Evolutionary conservation across 2,888 invertebrate genomes (phyloP).

Genomic region (Dryococelus australis): DNA sequence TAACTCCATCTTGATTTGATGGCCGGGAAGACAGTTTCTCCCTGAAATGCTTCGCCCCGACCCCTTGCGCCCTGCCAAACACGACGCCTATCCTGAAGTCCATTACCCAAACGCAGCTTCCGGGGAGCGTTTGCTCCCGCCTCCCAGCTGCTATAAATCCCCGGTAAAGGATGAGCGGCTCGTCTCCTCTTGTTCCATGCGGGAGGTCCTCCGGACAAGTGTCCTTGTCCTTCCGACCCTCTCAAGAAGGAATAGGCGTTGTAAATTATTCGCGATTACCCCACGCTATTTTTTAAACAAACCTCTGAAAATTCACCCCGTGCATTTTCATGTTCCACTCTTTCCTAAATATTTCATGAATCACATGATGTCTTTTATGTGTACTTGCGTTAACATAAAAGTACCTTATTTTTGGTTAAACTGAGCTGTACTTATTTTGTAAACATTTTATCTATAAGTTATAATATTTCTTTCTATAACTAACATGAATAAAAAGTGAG

Average conservation of each 20-base stretch:
- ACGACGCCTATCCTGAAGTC: neutral
- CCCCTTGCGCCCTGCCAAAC: neutral
- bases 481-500: too few relatives aligned
- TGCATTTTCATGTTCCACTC: too few relatives aligned
- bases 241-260: neutral
- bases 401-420: too few relatives aligned
- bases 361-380: too few relatives aligned
- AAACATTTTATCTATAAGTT: too few relatives aligned
- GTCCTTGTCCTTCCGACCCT: neutral
- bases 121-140: neutral
- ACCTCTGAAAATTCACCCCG: too few relatives aligned
- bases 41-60: neutral
- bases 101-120: conserved; percentile 1
- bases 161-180: neutral
- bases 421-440: too few relatives aligned
- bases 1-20: neutral
- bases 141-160: neutral
- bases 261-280: too few relatives aligned
- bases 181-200: neutral
- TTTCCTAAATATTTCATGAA: too few relatives aligned
- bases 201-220: neutral
- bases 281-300: too few relatives aligned
- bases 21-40: neutral
- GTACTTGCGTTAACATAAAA: too few relatives aligned
- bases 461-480: too few relatives aligned